These are phyloP conservation scores for Mesembrinibis cayennensis DNA, from an alignment of 2,113 vertebrate species.

Conservation along the genomic window DNA sequence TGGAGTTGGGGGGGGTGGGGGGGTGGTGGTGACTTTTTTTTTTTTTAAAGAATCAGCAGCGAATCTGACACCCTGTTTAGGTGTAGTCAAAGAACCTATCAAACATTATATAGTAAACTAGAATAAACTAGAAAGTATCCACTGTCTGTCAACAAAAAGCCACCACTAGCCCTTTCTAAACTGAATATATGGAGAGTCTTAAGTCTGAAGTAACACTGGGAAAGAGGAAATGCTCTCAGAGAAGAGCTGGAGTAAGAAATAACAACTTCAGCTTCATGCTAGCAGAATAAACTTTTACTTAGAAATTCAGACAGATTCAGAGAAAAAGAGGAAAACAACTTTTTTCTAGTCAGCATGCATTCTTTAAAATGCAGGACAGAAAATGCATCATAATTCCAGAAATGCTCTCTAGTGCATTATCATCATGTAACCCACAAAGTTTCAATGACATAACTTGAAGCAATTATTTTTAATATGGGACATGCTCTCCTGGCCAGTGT, in stretches of 20 bases:
- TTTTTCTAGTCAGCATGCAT: neutral
- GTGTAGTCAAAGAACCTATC: neutral
- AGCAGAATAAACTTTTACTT: slow-evolving; percentile 43
- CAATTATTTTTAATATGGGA: neutral
- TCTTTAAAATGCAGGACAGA: neutral
- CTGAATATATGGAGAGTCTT: neutral
- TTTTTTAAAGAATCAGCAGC: neutral
- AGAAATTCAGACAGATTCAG: slow-evolving; percentile 1
- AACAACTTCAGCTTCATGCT: neutral
- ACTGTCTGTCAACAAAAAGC: neutral
- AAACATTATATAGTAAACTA: neutral
- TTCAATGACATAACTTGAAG: neutral
- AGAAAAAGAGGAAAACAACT: neutral
- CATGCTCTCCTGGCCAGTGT: neutral
- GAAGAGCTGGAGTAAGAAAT: neutral
- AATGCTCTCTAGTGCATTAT: neutral
- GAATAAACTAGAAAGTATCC: neutral
- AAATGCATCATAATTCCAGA: neutral
- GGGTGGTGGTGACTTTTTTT: neutral
- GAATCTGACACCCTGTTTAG: neutral
- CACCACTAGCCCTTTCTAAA: neutral
- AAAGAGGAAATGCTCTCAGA: neutral
- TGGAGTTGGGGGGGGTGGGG: neutral
- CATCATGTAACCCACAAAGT: neutral
- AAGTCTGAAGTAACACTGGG: neutral